Percentiles rank a stretch among this genome's conserved stretches.
Evolutionary conservation across 2,797 vertebrate genomes (phyloP).

Genomic region (Pteropus rufus): DNA sequence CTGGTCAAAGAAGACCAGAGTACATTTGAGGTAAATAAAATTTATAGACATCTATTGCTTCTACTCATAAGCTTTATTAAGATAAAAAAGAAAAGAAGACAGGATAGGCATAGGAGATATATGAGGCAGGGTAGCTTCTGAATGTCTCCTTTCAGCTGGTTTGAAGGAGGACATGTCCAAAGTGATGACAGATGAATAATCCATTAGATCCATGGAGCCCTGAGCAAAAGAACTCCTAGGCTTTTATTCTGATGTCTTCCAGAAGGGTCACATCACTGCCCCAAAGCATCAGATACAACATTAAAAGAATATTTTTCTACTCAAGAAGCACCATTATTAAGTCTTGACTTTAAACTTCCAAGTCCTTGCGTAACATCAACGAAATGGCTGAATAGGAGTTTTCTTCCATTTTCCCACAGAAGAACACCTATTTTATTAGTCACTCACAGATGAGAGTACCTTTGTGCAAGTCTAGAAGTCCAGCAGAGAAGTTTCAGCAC

Average conservation of each 20-base stretch:
- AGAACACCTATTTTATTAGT: neutral
- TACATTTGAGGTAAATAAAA: neutral
- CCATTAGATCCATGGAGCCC: neutral
- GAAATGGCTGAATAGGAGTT: neutral
- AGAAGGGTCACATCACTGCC: neutral
- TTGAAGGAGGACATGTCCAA: neutral
- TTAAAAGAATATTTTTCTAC: conserved; percentile 19
- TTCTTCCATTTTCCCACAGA: neutral
- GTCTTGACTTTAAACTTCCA: neutral
- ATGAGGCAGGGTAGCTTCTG: neutral
- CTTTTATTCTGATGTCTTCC: neutral
- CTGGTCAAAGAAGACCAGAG: neutral
- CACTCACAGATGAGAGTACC: neutral
- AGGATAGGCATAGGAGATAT: neutral
- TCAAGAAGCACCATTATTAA: neutral
- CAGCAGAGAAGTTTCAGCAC: neutral
- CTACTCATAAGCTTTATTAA: neutral
- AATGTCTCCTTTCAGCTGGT: neutral
- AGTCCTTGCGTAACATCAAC: neutral
- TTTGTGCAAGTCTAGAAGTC: neutral
- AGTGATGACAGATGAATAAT: neutral
- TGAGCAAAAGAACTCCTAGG: neutral
- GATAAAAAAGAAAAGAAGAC: neutral
- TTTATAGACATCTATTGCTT: neutral
- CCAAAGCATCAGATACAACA: neutral